phyloP scores from a whole-genome alignment of 1,140 invertebrate species.

The Battus philenor region DNA sequence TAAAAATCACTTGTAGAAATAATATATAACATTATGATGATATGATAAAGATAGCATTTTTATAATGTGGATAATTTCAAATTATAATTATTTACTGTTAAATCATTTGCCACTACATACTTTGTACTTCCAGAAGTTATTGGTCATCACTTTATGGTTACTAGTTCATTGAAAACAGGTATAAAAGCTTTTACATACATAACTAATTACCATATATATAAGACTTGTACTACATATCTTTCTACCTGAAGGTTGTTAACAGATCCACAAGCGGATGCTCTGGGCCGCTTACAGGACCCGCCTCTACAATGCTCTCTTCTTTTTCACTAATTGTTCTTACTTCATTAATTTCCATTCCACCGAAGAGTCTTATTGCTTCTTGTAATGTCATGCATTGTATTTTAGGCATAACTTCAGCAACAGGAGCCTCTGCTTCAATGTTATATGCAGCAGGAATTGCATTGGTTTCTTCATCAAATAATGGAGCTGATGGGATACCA shows the following conservation, averaged over 20 bases:
- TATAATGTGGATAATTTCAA: too few species aligned
- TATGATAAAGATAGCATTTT: too few species aligned
- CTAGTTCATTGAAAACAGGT: background rate
- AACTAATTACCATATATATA: too few species aligned
- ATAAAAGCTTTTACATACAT: too few species aligned
- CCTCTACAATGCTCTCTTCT: conserved; percentile 54
- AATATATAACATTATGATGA: too few species aligned
- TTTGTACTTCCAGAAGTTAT: too few species aligned
- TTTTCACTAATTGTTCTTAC: conserved; percentile 48
- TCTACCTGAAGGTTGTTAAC: conserved; percentile 51
- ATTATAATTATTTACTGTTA: background rate
- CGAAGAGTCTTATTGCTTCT: conserved; percentile 49
- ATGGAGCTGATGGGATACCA: conserved; percentile 47
- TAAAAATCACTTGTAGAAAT: too few species aligned
- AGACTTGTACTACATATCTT: too few species aligned
- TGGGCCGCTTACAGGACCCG: conserved; percentile 40
- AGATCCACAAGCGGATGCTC: conserved; percentile 64
- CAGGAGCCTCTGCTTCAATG: background rate
- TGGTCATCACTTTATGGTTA: background rate
- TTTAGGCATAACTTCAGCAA: conserved; percentile 27
- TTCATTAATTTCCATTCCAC: conserved; percentile 46
- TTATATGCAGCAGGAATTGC: conserved; percentile 9
- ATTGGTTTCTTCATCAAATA: conserved; percentile 30
- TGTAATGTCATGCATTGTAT: conserved; percentile 44
- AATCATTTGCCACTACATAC: background rate